These are phyloP conservation scores for Sinocyclocheilus rhinocerous DNA, from an alignment of 2,113 vertebrate genomes.

Conservation along the genomic window DNA sequence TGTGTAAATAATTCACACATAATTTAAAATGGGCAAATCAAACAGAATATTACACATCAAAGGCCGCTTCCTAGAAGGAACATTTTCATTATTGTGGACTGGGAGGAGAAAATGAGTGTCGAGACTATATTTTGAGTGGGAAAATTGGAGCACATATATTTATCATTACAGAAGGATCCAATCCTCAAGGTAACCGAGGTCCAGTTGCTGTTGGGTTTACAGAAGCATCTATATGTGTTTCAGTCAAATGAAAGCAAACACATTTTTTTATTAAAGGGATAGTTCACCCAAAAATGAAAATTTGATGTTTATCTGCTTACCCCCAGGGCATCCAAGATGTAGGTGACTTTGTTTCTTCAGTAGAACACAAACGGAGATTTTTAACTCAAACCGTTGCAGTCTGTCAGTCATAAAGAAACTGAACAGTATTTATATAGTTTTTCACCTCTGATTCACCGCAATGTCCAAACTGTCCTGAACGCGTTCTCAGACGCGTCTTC, in stretches of 20 bases:
- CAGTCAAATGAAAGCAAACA: constrained; percentile 69
- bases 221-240: constrained; percentile 67
- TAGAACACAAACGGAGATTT: no score
- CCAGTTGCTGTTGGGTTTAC: constrained; percentile 57
- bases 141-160: constrained; percentile 57
- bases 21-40: constrained; percentile 63
- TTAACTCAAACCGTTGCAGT: no score
- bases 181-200: constrained; percentile 49
- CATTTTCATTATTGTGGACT: constrained; percentile 51
- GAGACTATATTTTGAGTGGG: constrained; percentile 55
- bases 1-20: constrained; percentile 57
- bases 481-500: no score
- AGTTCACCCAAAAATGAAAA: no score
- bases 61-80: constrained; percentile 48
- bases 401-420: no score
- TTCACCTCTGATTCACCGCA: no score
- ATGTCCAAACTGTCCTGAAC: no score
- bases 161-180: constrained; percentile 59
- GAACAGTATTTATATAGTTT: no score
- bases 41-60: constrained; percentile 61
- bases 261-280: constrained; percentile 43
- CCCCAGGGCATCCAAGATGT: no score
- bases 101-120: constrained; percentile 38
- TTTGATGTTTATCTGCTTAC: no score
- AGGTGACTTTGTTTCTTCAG: no score